Base-by-base conservation (phyloP, 2,797 vertebrate genomes). In the Pachyuromys duprasi region DNA sequence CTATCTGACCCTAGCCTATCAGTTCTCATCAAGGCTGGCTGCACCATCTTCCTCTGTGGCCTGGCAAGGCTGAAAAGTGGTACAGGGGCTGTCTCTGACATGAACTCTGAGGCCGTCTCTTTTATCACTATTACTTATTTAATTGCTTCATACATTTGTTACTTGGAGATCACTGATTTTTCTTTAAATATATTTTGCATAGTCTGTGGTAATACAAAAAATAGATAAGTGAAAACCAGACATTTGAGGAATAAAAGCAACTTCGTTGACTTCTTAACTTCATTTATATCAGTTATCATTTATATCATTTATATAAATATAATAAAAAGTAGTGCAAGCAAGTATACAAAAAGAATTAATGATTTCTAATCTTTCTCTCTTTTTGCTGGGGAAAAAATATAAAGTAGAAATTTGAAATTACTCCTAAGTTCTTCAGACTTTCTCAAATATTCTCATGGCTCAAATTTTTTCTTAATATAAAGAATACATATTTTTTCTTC, bases 391-490 rank as follows among this genome's bases (percentile, higher is more conserved):
- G 2, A 5, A 26, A 1, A 42, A 67, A 39, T 31, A 14, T 31
- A 53, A 36, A 18, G 12, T 7, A 82, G 39, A 87, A n/a, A 11
- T 49, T 88, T 62, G 15, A 96, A 86, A 78, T 22, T 89, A 8
- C 3, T 69, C 1, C 74, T 39, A 90, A 60, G 74, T 78, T 90
- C 12, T 12, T 76, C 8, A 42, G 60, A 69, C 69, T 95, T 90
- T 42, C 13, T 88, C 53, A 79, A 93, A 84, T 78, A 62, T 72
- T 2, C 2, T 88, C 17, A 62, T 24, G 0, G 1, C 5, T 92
- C n/a, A 55, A 3, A 67, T 53, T 96, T 89, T 94, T 76, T 31
- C 81, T 81, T 4, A 88, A 45, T 31, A 42, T 36, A 92, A 92
- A 63, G 3, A 9, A 60, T n/a, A 14, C 11, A 3, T 67, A n/a